Percentiles rank a stretch among this genome's conserved stretches.
Evolutionary conservation across 1,140 invertebrate species (phyloP).

Genomic region (Mesaphorura yosii): DNA sequence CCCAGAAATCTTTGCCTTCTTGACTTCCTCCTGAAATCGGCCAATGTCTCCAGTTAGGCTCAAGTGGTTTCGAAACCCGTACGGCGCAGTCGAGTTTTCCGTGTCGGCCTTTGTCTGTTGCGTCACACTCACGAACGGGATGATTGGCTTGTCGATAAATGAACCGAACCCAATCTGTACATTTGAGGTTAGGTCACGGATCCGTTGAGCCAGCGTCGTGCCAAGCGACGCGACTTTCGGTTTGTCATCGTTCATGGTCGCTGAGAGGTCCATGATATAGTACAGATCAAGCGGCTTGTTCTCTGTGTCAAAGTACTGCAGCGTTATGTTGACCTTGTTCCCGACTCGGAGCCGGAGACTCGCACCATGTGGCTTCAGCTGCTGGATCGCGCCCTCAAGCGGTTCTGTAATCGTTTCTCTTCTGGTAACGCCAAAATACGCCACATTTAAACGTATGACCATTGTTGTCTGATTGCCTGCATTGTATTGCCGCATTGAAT

Average conservation of each 20-base stretch:
- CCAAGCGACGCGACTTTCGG: constrained; percentile 10
- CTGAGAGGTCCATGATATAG: constrained; percentile 54
- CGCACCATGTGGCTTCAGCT: constrained; percentile 6
- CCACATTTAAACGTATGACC: no score
- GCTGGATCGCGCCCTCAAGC: neutral
- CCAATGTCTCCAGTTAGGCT: constrained; percentile 46
- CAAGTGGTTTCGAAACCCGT: constrained; percentile 56
- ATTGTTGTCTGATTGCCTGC: neutral
- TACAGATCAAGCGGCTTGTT: constrained; percentile 51
- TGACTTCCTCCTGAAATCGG: constrained; percentile 16
- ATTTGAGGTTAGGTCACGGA: constrained; percentile 65
- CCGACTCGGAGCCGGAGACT: constrained; percentile 15
- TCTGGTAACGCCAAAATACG: neutral
- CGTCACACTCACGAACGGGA: constrained; percentile 3
- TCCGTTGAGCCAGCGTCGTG: constrained; percentile 46
- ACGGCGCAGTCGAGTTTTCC: constrained; percentile 43
- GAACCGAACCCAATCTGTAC: constrained; percentile 66
- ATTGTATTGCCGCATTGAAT: no score
- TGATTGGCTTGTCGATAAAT: constrained; percentile 53
- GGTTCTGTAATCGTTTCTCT: neutral
- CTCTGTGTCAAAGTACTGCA: constrained; percentile 15
- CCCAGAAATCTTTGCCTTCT: constrained; percentile 44
- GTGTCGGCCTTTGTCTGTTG: neutral
- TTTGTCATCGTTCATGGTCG: constrained; percentile 53
- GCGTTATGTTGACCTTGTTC: neutral